Conservation (phyloP, 1,140 invertebrate species). For the Dendroctonus ponderosae region DNA sequence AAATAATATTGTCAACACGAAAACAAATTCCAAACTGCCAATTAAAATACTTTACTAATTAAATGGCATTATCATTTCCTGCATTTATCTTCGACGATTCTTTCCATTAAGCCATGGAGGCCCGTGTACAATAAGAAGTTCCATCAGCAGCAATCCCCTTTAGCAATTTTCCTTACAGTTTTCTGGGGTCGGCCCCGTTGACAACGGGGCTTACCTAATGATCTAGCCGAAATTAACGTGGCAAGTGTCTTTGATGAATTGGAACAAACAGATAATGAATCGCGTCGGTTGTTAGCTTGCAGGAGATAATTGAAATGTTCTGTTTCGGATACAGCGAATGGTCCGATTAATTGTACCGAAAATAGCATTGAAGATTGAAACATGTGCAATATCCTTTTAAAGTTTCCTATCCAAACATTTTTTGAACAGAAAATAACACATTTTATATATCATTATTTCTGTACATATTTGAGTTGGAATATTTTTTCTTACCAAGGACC, state of each 20-base stretch:
- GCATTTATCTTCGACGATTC: background rate
- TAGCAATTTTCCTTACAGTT: conserved; percentile 28
- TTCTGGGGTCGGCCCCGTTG: conserved; percentile 12
- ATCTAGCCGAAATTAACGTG: conserved; percentile 28
- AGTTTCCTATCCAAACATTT: no score
- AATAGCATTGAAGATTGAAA: no score
- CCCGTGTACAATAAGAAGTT: conserved; percentile 20
- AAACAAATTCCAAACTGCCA: no score
- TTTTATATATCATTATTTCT: no score
- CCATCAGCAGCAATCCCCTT: conserved; percentile 24
- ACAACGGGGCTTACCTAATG: conserved; percentile 33
- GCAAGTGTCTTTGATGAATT: conserved; percentile 32
- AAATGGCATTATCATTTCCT: no score
- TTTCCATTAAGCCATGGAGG: conserved; percentile 28
- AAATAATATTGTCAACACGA: no score
- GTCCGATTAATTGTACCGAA: background rate
- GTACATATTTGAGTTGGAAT: no score
- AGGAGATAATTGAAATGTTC: conserved; percentile 16
- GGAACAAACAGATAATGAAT: conserved; percentile 27
- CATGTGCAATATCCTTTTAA: no score
- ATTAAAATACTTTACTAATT: no score
- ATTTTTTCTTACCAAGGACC: no score
- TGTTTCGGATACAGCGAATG: background rate
- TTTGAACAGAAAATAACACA: no score
- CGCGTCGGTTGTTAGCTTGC: background rate